Conservation (phyloP, 2,113 vertebrate genomes). For the Cyanocitta stelleri region DNA sequence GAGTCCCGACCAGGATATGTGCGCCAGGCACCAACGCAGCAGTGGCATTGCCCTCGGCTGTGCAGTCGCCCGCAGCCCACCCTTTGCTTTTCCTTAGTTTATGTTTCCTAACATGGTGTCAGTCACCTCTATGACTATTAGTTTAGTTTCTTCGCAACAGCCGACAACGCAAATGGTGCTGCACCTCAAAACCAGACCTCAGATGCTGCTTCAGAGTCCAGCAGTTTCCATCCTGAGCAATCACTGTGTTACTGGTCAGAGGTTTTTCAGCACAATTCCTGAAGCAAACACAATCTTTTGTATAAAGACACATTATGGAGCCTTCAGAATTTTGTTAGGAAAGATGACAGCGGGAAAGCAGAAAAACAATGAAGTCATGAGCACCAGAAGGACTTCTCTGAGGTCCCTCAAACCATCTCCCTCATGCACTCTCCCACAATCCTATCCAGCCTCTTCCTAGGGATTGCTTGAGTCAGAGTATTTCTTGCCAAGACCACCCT, state of each 20-base stretch:
- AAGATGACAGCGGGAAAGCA: background rate
- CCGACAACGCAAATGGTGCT: background rate
- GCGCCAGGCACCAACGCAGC: fast-evolving
- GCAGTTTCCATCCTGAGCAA: background rate
- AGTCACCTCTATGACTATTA: fast-evolving
- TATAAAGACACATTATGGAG: fast-evolving
- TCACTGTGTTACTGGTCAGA: fast-evolving
- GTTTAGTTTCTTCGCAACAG: background rate
- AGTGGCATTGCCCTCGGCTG: fast-evolving
- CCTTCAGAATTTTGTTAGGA: background rate
- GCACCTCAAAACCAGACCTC: background rate
- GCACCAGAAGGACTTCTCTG: fast-evolving
- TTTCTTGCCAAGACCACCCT: background rate
- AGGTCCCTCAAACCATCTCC: background rate
- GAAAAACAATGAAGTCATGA: background rate
- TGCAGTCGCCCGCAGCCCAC: fast-evolving
- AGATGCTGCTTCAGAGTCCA: fast-evolving
- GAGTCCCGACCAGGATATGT: fast-evolving
- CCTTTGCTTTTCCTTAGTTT: no score
- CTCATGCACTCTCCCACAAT: fast-evolving
- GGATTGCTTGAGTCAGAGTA: fast-evolving
- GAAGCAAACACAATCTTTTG: background rate
- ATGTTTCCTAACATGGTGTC: fast-evolving
- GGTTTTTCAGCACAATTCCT: background rate
- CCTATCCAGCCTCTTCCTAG: background rate